Evolutionary conservation across 2,797 vertebrate genomes (phyloP).

Genomic region (Rhinella marina): DNA sequence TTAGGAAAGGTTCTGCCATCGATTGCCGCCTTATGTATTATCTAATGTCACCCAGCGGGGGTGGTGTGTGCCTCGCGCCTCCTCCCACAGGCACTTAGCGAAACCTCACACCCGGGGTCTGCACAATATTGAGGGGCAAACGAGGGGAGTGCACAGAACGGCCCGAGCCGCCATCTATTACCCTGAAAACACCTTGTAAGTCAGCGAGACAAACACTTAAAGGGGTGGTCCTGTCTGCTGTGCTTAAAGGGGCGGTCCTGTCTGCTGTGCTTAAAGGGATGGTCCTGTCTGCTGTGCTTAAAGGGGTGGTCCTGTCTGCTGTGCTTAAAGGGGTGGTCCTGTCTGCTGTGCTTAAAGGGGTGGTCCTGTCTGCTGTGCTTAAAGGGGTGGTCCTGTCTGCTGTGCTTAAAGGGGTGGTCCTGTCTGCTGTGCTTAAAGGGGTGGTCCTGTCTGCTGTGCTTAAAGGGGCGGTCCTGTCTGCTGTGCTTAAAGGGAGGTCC

Average conservation of each 20-base stretch:
- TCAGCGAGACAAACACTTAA: neutral
- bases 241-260: neutral
- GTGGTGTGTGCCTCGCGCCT: neutral
- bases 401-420: too few species aligned
- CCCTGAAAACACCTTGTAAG: neutral
- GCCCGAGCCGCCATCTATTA: neutral
- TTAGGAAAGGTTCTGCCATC: conserved; percentile 53
- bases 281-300: too few species aligned
- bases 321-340: too few species aligned
- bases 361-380: too few species aligned
- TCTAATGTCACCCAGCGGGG: conserved; percentile 1
- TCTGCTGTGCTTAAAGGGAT: too few species aligned
- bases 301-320: too few species aligned
- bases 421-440: too few species aligned
- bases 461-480: neutral
- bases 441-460: too few species aligned
- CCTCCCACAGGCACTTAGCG: neutral
- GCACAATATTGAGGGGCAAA: neutral
- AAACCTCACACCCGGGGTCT: neutral
- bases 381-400: too few species aligned
- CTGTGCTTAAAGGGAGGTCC: neutral
- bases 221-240: neutral
- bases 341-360: too few species aligned
- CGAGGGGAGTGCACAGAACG: neutral
- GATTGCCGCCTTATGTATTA: conserved; percentile 24